phyloP scores from a whole-genome alignment of 1,140 invertebrate species.

The Philotrypesis tridentata region DNA sequence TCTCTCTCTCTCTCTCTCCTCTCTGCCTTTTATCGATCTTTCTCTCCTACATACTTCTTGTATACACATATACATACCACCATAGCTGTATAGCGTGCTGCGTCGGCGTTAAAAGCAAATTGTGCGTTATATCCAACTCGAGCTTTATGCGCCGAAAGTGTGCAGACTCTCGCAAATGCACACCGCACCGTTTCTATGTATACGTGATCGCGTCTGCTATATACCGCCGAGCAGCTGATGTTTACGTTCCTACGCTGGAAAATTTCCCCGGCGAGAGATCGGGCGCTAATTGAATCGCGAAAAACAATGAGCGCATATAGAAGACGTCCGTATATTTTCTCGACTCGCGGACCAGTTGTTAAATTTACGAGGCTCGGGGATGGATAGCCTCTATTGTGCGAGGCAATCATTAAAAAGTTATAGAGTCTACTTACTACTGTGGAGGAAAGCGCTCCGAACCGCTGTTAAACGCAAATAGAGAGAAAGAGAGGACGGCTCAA shows the following conservation, averaged over 20 bases:
- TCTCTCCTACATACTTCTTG: no score
- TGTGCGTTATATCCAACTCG: slow-evolving; percentile 12
- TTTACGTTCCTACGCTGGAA: no score
- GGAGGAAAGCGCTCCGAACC: neutral
- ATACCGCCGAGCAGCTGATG: no score
- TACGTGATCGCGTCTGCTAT: no score
- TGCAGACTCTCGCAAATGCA: no score
- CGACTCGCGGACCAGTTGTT: no score
- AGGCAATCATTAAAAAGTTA: neutral
- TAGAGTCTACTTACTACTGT: no score
- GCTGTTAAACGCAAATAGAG: neutral
- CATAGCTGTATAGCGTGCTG: neutral
- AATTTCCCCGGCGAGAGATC: neutral
- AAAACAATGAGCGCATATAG: neutral
- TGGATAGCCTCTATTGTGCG: neutral
- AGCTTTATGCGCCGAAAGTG: neutral
- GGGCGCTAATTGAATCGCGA: neutral
- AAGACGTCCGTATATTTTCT: no score
- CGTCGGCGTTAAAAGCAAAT: slow-evolving; percentile 6
- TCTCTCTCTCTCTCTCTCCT: neutral
- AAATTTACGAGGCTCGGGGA: neutral
- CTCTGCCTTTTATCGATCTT: slow-evolving; percentile 5
- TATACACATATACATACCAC: no score
- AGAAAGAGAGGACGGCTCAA: neutral
- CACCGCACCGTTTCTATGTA: no score